Conservation (phyloP, 2,888 invertebrate genomes). For the Parnassius smintheus region DNA sequence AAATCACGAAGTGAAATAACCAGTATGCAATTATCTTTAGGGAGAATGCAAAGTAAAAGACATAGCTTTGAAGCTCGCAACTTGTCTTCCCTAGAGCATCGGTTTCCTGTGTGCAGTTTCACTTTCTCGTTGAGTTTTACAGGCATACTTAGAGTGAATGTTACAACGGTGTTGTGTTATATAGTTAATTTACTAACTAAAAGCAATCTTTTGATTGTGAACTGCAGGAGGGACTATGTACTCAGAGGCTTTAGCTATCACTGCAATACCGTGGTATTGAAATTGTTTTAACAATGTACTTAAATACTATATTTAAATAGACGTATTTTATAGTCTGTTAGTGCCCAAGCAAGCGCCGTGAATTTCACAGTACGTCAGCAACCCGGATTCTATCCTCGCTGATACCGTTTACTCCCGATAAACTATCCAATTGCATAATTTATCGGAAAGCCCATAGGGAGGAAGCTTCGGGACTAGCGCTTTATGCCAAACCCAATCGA, state of each 20-base stretch:
- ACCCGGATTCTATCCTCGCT: too few relatives aligned
- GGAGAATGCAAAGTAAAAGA: neutral
- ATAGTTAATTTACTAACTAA: neutral
- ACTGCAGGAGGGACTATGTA: neutral
- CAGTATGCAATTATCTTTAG: neutral
- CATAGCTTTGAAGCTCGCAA: neutral
- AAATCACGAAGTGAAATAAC: neutral
- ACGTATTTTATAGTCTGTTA: too few relatives aligned
- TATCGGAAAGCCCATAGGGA: too few relatives aligned
- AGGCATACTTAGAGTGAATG: slow-evolving; percentile 12
- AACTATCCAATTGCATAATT: too few relatives aligned
- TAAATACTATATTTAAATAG: too few relatives aligned
- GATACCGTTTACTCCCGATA: too few relatives aligned
- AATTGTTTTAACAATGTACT: too few relatives aligned
- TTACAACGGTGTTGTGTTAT: neutral
- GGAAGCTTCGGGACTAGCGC: too few relatives aligned
- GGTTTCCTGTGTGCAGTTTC: slow-evolving; percentile 13
- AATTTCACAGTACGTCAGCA: too few relatives aligned
- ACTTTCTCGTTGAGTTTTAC: slow-evolving; percentile 11
- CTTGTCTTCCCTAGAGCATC: neutral
- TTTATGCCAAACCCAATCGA: too few relatives aligned
- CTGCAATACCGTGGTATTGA: too few relatives aligned
- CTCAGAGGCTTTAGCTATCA: neutral
- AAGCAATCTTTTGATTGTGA: neutral
- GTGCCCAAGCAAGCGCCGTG: too few relatives aligned